These are phyloP conservation scores for Casuarius casuarius DNA, from an alignment of 2,113 vertebrate genomes.

Conservation along the genomic window DNA sequence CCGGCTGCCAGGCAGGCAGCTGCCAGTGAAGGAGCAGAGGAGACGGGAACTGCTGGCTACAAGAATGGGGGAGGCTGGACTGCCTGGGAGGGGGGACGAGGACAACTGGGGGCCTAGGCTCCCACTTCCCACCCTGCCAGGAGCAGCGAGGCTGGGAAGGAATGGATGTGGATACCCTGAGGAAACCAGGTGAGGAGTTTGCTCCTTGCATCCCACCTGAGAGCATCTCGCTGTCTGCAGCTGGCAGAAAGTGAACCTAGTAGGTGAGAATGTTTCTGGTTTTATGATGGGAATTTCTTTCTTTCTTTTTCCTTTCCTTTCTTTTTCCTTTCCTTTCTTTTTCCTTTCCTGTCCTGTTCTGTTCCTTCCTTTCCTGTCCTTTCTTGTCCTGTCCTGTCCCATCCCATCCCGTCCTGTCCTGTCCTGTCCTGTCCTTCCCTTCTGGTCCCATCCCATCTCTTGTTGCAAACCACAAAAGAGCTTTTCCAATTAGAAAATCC, in stretches of 20 bases:
- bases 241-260: background rate
- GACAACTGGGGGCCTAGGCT: fast-evolving
- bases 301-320: fast-evolving
- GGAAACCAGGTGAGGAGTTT: background rate
- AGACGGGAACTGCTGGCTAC: background rate
- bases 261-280: background rate
- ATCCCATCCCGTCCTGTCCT: fast-evolving
- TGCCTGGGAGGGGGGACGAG: background rate
- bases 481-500: background rate
- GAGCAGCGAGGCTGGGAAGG: background rate
- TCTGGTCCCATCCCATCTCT: background rate
- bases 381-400: fast-evolving
- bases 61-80: background rate
- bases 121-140: background rate
- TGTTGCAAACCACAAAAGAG: background rate
- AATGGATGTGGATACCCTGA: background rate
- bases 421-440: no score
- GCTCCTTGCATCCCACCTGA: background rate
- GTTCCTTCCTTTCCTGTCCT: no score
- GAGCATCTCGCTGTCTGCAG: background rate
- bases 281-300: background rate
- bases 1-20: background rate
- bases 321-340: fast-evolving
- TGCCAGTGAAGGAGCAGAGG: background rate
- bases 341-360: fast-evolving